Percentiles rank a stretch among this genome's conserved stretches.
Conservation (phyloP, 2,797 vertebrate species). For the Pseudomugil tenellus region DNA sequence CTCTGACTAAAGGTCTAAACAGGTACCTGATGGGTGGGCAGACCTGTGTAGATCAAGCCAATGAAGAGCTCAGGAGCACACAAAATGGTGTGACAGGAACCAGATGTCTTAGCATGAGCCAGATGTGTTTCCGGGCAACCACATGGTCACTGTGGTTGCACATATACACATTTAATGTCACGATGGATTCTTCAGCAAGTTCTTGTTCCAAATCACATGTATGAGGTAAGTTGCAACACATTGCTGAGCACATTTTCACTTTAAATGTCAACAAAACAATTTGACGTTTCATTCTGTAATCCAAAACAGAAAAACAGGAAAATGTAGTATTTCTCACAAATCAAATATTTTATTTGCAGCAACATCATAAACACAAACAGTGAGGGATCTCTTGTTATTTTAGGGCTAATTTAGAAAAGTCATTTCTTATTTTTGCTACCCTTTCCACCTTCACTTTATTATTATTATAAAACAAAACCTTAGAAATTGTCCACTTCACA, state of each 20-base stretch:
- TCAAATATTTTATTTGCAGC: not conserved
- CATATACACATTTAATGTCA: slow-evolving; percentile 20
- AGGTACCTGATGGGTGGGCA: slow-evolving; percentile 67
- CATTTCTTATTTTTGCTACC: not conserved
- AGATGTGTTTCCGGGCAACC: slow-evolving; percentile 49
- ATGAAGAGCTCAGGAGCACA: slow-evolving; percentile 50
- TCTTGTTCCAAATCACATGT: slow-evolving; percentile 28
- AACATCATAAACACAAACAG: not conserved
- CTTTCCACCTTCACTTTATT: not conserved
- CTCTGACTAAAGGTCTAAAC: slow-evolving; percentile 68
- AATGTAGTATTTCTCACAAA: not conserved
- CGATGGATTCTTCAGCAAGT: too few relatives aligned
- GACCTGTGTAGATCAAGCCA: slow-evolving; percentile 46
- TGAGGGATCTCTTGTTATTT: not conserved
- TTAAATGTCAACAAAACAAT: slow-evolving; percentile 9
- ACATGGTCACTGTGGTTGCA: not conserved
- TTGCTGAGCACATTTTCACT: slow-evolving; percentile 12
- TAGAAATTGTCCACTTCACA: too few relatives aligned
- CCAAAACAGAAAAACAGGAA: not conserved
- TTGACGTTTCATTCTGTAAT: not conserved
- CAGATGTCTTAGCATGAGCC: slow-evolving; percentile 73
- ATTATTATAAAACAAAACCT: too few relatives aligned
- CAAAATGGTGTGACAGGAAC: slow-evolving; percentile 66
- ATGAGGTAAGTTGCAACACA: slow-evolving; percentile 1
- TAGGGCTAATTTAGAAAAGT: not conserved